A percentile compares a stretch with the other conserved stretches of the same genome.
These are phyloP conservation scores for Formica selysi DNA, from an alignment of 1,140 invertebrate species.

Conservation along the genomic window DNA sequence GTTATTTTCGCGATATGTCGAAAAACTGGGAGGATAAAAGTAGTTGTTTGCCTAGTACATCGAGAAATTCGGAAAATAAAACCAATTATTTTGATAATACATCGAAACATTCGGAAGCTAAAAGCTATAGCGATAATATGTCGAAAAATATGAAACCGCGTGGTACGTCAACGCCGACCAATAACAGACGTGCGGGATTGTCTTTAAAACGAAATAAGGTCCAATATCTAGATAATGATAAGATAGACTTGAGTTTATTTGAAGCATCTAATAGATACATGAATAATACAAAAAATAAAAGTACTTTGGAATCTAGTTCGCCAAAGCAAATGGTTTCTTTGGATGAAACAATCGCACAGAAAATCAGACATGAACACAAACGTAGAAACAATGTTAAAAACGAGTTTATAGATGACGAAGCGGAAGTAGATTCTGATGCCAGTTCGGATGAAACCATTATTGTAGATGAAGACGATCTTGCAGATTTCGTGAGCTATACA, in stretches of 20 bases:
- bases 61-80: background rate
- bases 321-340: background rate
- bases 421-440: conserved; percentile 85
- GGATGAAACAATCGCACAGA: background rate
- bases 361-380: conserved; percentile 10
- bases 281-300: background rate
- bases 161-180: background rate
- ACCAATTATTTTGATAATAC: background rate
- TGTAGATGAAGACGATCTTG: conserved; percentile 81
- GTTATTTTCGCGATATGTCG: conserved; percentile 35
- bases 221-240: background rate
- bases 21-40: background rate
- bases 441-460: conserved; percentile 67
- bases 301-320: background rate
- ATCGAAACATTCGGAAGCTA: background rate
- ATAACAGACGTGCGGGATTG: background rate
- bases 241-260: conserved; percentile 47
- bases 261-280: conserved; percentile 45
- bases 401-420: conserved; percentile 88
- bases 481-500: conserved; percentile 81
- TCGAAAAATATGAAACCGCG: background rate
- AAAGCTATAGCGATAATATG: too few relatives aligned
- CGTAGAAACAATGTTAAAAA: conserved; percentile 50
- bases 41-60: background rate
- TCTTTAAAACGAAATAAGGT: conserved; percentile 34